Conservation (phyloP, 2,113 vertebrate genomes). For the Sturnira hondurensis region DNA sequence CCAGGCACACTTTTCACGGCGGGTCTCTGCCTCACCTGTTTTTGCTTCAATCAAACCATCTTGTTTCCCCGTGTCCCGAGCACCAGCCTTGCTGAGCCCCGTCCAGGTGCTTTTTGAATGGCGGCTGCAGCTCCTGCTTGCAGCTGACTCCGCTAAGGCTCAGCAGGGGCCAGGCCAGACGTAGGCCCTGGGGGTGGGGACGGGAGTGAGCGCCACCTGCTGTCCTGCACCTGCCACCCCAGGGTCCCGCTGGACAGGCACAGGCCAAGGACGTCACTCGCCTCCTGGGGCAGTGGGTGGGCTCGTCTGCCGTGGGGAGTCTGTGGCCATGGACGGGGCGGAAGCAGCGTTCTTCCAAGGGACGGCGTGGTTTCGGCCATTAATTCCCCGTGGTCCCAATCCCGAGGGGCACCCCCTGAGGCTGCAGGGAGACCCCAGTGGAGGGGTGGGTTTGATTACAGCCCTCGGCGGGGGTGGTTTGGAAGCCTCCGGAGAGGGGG, state of each 20-base stretch:
- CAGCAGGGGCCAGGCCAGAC: no score
- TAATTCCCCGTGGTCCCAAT: not conserved
- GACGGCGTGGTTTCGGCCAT: not conserved
- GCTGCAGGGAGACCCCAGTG: not conserved
- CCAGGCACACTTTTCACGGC: fast-evolving
- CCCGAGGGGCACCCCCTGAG: not conserved
- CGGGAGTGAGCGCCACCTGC: fast-evolving
- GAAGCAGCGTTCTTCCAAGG: not conserved
- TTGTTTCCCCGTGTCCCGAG: fast-evolving
- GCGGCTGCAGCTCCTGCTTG: not conserved
- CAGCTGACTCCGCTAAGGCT: not conserved
- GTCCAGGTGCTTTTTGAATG: no score
- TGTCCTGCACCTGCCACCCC: not conserved
- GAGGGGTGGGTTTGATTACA: not conserved
- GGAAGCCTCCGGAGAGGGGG: not conserved
- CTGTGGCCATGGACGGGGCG: not conserved
- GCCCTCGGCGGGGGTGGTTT: not conserved
- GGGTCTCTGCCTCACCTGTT: not conserved
- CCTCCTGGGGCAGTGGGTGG: not conserved
- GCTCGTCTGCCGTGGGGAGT: not conserved
- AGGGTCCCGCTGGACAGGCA: not conserved
- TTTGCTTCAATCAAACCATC: no score
- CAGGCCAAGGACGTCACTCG: not conserved
- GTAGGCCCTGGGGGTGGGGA: not conserved
- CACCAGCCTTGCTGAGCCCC: fast-evolving